phyloP scores from a whole-genome alignment of 1,140 invertebrate species.

The Tetramorium alpestre region DNA sequence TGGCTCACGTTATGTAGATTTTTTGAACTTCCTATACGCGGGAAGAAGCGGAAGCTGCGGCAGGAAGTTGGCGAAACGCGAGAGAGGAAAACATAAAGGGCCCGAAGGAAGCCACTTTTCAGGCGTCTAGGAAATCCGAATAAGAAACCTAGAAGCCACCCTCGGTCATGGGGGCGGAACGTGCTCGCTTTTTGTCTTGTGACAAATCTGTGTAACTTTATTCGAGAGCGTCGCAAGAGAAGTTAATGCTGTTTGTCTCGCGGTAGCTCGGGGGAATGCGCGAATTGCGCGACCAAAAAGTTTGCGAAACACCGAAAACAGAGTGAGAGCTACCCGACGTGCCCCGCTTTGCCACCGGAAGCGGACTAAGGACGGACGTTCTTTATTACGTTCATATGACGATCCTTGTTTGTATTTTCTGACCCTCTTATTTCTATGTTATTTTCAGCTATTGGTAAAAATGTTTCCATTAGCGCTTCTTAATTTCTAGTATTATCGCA shows the following conservation, averaged over 20 bases:
- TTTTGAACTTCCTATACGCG: slow-evolving; percentile 28
- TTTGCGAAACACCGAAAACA: slow-evolving; percentile 39
- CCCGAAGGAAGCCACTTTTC: slow-evolving; percentile 65
- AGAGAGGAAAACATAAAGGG: slow-evolving; percentile 63
- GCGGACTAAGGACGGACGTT: slow-evolving; percentile 31
- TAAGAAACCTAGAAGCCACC: slow-evolving; percentile 45
- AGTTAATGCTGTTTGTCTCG: slow-evolving; percentile 69
- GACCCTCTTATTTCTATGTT: not conserved
- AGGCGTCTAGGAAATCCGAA: slow-evolving; percentile 56
- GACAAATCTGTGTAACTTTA: slow-evolving; percentile 69
- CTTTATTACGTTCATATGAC: not conserved
- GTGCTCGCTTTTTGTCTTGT: slow-evolving; percentile 49
- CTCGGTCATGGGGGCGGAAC: slow-evolving; percentile 35
- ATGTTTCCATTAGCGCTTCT: too few relatives aligned
- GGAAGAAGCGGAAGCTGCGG: slow-evolving; percentile 17
- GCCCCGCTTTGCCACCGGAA: slow-evolving; percentile 20
- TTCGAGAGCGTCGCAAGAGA: slow-evolving; percentile 42
- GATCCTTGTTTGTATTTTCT: not conserved
- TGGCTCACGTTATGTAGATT: slow-evolving; percentile 35
- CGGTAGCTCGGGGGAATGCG: slow-evolving; percentile 24
- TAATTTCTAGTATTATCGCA: too few relatives aligned
- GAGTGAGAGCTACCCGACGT: not conserved
- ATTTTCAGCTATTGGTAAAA: not conserved
- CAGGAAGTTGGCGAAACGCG: slow-evolving; percentile 53
- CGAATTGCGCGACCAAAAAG: slow-evolving; percentile 36